These are phyloP conservation scores for Indicator indicator DNA, from an alignment of 2,113 vertebrate species.

Conservation along the genomic window DNA sequence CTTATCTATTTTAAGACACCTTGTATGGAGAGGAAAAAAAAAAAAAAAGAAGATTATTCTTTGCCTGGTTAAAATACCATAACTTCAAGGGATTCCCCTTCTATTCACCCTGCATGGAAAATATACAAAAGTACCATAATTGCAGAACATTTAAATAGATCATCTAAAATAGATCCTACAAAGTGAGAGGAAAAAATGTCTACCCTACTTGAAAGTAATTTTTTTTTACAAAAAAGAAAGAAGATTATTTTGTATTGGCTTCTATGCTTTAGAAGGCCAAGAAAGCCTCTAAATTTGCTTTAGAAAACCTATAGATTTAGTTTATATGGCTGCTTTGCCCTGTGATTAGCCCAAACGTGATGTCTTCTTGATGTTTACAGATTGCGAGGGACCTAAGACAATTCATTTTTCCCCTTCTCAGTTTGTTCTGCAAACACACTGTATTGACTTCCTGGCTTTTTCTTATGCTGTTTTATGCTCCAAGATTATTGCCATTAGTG, in stretches of 20 bases:
- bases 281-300: conserved; percentile 5
- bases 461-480: background rate
- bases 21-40: background rate
- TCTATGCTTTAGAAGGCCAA: background rate
- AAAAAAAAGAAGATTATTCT: background rate
- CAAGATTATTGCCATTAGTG: background rate
- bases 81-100: conserved; percentile 55
- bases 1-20: conserved; percentile 44
- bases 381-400: background rate
- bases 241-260: conserved; percentile 4
- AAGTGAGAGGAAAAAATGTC: background rate
- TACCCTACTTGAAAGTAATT: conserved; percentile 17
- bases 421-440: background rate
- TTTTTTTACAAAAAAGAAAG: background rate
- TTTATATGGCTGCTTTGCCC: conserved; percentile 5
- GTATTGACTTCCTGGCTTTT: background rate
- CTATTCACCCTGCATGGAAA: background rate
- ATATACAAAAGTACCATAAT: conserved; percentile 41
- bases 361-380: conserved; percentile 41
- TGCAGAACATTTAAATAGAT: conserved; percentile 51
- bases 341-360: background rate
- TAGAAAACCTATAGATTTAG: conserved; percentile 2
- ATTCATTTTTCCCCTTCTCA: background rate
- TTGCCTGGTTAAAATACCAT: conserved; percentile 27
- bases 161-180: conserved; percentile 47